Conservation (phyloP, 1,140 invertebrate species). For the Himalopsyche phryganea region DNA sequence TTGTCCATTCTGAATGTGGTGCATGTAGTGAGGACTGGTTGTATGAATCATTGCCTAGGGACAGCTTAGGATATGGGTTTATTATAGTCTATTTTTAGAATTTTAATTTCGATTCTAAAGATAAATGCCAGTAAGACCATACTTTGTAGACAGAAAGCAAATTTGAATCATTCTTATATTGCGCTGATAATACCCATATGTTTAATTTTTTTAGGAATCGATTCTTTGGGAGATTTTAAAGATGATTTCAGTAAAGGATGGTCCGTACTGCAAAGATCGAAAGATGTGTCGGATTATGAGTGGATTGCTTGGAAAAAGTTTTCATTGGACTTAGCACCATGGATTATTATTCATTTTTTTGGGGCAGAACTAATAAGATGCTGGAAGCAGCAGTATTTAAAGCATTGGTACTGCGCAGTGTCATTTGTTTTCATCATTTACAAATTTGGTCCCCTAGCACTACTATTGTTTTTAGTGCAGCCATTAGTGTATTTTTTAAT, state of each 20-base stretch:
- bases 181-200: too few relatives aligned
- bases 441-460: constrained; percentile 40
- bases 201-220: constrained; percentile 23
- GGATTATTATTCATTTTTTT: constrained; percentile 41
- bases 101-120: too few relatives aligned
- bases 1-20: too few relatives aligned
- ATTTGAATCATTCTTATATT: too few relatives aligned
- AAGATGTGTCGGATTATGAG: constrained; percentile 50
- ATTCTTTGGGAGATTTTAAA: constrained; percentile 7
- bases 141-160: too few relatives aligned
- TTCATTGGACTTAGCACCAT: constrained; percentile 40
- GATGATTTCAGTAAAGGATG: constrained; percentile 44
- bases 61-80: too few relatives aligned
- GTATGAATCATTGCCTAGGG: too few relatives aligned
- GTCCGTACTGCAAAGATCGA: constrained; percentile 39
- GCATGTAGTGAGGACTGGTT: too few relatives aligned
- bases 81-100: too few relatives aligned
- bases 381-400: constrained; percentile 32
- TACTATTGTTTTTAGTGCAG: constrained; percentile 41
- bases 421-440: constrained; percentile 40
- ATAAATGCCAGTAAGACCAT: too few relatives aligned
- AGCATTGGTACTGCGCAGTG: constrained; percentile 47
- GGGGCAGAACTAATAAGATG: constrained; percentile 42
- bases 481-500: constrained; percentile 41
- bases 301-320: constrained; percentile 50